phyloP scores from a whole-genome alignment of 2,113 vertebrate genomes.

The Malaclemys terrapin region DNA sequence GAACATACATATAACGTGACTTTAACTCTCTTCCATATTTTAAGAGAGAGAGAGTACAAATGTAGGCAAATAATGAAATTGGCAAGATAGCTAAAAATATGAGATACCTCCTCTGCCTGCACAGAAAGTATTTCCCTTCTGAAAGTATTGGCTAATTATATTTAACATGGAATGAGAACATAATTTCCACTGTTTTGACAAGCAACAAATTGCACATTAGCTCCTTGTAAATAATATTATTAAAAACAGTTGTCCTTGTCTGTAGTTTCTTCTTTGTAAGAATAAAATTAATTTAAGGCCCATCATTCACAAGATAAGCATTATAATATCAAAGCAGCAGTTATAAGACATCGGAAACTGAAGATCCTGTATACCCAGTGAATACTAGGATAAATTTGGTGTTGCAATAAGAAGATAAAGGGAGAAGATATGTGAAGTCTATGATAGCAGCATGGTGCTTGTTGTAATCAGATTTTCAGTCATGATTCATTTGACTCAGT shows the following conservation, averaged over 20 bases:
- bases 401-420: slow-evolving; percentile 62
- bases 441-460: slow-evolving; percentile 53
- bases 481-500: slow-evolving; percentile 75
- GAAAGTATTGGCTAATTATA: slow-evolving; percentile 74
- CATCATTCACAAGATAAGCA: slow-evolving; percentile 67
- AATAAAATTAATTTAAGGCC: slow-evolving; percentile 73
- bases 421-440: slow-evolving; percentile 49
- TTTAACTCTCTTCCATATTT: slow-evolving; percentile 23
- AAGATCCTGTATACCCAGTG: slow-evolving; percentile 26
- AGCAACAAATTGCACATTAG: slow-evolving; percentile 77
- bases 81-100: slow-evolving; percentile 18
- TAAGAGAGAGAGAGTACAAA: slow-evolving; percentile 22
- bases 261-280: slow-evolving; percentile 69
- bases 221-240: slow-evolving; percentile 77
- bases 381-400: slow-evolving; percentile 43
- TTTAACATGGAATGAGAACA: slow-evolving; percentile 65
- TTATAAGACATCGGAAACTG: slow-evolving; percentile 43
- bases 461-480: slow-evolving; percentile 74
- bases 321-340: slow-evolving; percentile 72
- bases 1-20: neutral
- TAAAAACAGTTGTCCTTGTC: slow-evolving; percentile 72
- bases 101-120: slow-evolving; percentile 9
- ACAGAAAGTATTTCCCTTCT: neutral
- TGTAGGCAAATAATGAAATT: slow-evolving; percentile 41
- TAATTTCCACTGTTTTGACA: slow-evolving; percentile 78